Conservation (phyloP, 64 coral and sea anemone genomes). For the Anthopleura sola region DNA sequence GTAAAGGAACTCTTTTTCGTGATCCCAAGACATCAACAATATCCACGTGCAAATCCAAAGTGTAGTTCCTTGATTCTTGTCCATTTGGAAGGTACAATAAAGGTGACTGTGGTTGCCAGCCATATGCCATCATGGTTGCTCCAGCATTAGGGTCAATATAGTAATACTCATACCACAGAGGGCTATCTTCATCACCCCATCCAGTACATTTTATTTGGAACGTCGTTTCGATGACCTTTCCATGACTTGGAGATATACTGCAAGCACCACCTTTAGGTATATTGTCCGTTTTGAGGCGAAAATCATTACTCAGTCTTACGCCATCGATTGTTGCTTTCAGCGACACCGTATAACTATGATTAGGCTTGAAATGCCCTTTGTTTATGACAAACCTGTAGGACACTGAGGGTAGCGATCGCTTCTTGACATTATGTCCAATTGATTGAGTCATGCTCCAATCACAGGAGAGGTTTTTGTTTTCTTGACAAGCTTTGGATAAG, state of each 20-base stretch:
- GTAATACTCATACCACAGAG: constrained; percentile 62
- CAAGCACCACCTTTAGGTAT: constrained; percentile 34
- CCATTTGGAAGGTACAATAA: constrained; percentile 38
- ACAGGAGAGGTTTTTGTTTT: constrained; percentile 11
- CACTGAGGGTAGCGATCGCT: not conserved
- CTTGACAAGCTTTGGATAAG: constrained; percentile 1
- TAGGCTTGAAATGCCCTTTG: constrained; percentile 4
- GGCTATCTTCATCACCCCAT: constrained; percentile 59
- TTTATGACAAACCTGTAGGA: constrained; percentile 17
- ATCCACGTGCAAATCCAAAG: constrained; percentile 32
- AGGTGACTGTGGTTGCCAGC: constrained; percentile 11
- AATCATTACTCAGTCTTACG: not conserved
- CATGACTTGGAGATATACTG: not conserved
- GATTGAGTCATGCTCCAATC: constrained; percentile 27
- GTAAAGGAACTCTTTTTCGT: not conserved
- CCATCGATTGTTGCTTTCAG: not conserved
- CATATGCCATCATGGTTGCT: constrained; percentile 34
- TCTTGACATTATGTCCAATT: not conserved
- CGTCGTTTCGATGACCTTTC: constrained; percentile 21
- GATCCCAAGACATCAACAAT: constrained; percentile 49
- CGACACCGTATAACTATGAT: constrained; percentile 26
- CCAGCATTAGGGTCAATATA: not conserved
- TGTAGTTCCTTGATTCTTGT: not conserved
- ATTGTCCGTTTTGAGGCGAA: constrained; percentile 35
- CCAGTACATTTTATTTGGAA: constrained; percentile 40